Evolutionary conservation across 1,140 invertebrate genomes (phyloP).

Genomic region (Schlechtendalia chinensis): DNA sequence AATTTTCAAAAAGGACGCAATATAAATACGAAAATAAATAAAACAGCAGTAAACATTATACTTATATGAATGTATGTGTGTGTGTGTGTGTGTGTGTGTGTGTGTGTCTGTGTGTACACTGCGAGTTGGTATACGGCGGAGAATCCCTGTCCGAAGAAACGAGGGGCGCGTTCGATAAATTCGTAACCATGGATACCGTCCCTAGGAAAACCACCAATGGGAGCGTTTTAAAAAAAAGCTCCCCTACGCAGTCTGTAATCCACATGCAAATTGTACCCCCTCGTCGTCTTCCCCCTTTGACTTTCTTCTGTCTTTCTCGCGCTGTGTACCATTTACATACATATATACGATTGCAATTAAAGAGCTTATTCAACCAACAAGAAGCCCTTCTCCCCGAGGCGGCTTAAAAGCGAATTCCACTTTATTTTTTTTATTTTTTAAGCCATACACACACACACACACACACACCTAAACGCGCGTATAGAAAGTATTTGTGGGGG

Average conservation of each 20-base stretch:
- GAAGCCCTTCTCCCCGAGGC: not conserved
- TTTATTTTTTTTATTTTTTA: conserved; percentile 44
- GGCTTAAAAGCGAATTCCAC: conserved; percentile 26
- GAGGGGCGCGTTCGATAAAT: conserved; percentile 48
- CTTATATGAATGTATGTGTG: too few species aligned
- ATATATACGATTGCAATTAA: conserved; percentile 41
- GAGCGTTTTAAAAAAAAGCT: conserved; percentile 33
- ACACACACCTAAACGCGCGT: too few species aligned
- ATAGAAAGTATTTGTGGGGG: too few species aligned
- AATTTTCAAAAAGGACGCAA: conserved; percentile 18
- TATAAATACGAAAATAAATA: conserved; percentile 41
- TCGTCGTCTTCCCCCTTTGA: not conserved
- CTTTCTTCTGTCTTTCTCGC: not conserved
- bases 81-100: too few species aligned
- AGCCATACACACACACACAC: not conserved
- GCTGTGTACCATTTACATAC: too few species aligned
- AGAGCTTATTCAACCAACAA: conserved; percentile 28
- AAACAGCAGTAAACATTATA: too few species aligned
- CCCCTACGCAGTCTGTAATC: conserved; percentile 29
- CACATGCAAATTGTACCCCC: conserved; percentile 39
- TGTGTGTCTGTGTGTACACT: not conserved
- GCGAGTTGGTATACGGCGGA: not conserved
- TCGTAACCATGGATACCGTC: conserved; percentile 47
- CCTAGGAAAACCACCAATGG: conserved; percentile 42
- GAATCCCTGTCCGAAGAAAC: conserved; percentile 42